These are phyloP conservation scores for Uropetala carovei DNA, from an alignment of 2,888 invertebrate species.

Conservation along the genomic window DNA sequence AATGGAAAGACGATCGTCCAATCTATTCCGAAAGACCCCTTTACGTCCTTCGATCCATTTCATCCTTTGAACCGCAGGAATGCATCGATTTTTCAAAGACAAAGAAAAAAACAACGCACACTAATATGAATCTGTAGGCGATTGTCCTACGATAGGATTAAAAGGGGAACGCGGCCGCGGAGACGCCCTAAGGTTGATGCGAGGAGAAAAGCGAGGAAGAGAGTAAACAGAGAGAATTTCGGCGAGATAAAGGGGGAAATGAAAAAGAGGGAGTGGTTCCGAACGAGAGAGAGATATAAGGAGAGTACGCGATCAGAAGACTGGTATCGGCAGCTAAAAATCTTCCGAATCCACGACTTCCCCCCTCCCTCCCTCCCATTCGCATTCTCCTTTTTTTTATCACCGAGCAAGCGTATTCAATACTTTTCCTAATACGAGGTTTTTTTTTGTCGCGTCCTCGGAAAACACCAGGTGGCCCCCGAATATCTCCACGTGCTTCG, in stretches of 20 bases:
- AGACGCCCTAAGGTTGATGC: no score
- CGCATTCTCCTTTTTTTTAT: not conserved
- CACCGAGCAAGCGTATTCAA: not conserved
- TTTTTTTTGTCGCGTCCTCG: not conserved
- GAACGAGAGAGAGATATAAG: not conserved
- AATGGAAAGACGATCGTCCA: no score
- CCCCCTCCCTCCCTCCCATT: not conserved
- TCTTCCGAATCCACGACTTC: not conserved
- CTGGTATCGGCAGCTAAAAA: not conserved
- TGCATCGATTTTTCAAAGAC: no score
- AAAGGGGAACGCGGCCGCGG: no score
- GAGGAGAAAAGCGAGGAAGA: no score
- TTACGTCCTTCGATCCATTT: no score
- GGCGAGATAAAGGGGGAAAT: not conserved
- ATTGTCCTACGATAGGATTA: no score
- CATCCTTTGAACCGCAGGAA: no score
- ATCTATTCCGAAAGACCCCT: no score
- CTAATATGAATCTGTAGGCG: no score
- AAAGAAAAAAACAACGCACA: no score
- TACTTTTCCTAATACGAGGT: not conserved
- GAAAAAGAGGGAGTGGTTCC: not conserved
- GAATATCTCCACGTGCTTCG: not conserved
- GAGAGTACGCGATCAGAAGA: not conserved
- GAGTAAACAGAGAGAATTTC: not conserved
- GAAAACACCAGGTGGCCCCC: not conserved